Percentiles rank a stretch among this genome's conserved stretches.
Conservation (phyloP, 2,888 invertebrate genomes). For the Orchesellides sinensis region DNA sequence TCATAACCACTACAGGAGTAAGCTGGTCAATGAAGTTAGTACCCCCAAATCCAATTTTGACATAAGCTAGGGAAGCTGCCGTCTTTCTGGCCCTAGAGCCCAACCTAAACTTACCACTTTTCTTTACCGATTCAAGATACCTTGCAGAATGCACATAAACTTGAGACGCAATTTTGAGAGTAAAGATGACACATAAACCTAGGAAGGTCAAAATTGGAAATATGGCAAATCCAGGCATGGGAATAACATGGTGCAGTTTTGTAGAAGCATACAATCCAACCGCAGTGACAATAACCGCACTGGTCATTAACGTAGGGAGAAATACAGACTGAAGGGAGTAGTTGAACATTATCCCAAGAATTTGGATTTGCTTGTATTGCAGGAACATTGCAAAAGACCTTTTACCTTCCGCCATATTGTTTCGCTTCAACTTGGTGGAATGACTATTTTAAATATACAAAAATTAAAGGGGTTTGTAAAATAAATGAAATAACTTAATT, state of each 20-base stretch:
- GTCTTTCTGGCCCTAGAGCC: too few species aligned
- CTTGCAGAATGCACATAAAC: neutral
- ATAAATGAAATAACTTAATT: too few species aligned
- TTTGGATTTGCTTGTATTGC: constrained; percentile 4
- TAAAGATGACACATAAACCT: constrained; percentile 1
- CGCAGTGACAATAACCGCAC: neutral
- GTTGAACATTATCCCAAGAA: constrained; percentile 10
- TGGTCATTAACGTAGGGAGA: neutral
- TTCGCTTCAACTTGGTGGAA: too few species aligned
- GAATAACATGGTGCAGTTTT: constrained; percentile 7
- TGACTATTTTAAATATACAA: too few species aligned
- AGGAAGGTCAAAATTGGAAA: constrained; percentile 1
- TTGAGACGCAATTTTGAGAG: neutral
- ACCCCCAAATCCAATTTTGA: too few species aligned
- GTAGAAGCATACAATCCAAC: constrained; percentile 5
- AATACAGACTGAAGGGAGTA: neutral
- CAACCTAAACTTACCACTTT: neutral
- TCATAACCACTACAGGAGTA: too few species aligned
- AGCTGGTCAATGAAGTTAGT: too few species aligned
- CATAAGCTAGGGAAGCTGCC: too few species aligned
- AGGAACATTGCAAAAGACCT: too few species aligned
- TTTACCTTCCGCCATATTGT: too few species aligned
- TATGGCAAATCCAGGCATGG: constrained; percentile 26
- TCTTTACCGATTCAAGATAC: neutral
- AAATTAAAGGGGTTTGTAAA: too few species aligned